Evolutionary conservation across 1,140 invertebrate genomes (phyloP).

Genomic region (Spodoptera frugiperda): DNA sequence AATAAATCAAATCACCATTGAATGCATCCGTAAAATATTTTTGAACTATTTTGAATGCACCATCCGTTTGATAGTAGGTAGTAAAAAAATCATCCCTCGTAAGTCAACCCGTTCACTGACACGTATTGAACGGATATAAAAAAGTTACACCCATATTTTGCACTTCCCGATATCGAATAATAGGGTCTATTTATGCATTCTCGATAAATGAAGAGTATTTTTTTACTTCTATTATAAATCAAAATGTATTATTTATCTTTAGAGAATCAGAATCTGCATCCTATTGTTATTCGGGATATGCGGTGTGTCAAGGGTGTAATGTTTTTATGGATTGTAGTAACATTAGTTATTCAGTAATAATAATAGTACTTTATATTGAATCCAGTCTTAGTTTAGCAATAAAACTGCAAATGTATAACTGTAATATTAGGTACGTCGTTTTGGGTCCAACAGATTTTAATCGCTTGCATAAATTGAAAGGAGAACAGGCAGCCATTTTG

Average conservation of each 20-base stretch:
- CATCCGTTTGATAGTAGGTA: constrained; percentile 52
- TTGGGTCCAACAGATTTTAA: constrained; percentile 61
- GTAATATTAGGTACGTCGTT: not conserved
- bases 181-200: constrained; percentile 85
- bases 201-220: constrained; percentile 85
- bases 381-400: constrained; percentile 3
- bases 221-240: constrained; percentile 85
- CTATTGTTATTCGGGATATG: constrained; percentile 84
- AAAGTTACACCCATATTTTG: constrained; percentile 86
- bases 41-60: constrained; percentile 83
- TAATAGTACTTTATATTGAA: constrained; percentile 28
- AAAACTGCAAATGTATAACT: not conserved
- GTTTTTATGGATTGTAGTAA: constrained; percentile 68
- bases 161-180: constrained; percentile 84
- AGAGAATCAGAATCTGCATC: constrained; percentile 84
- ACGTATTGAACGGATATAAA: constrained; percentile 77
- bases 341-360: constrained; percentile 47
- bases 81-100: constrained; percentile 74
- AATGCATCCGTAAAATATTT: constrained; percentile 85
- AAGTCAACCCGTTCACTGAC: constrained; percentile 83
- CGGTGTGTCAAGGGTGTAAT: constrained; percentile 85
- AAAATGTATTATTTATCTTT: constrained; percentile 86
- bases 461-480: constrained; percentile 66
- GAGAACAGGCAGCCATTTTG: constrained; percentile 78
- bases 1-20: constrained; percentile 85